These are phyloP conservation scores for Campoplex nolae DNA, from an alignment of 2,888 invertebrate species.

Conservation along the genomic window DNA sequence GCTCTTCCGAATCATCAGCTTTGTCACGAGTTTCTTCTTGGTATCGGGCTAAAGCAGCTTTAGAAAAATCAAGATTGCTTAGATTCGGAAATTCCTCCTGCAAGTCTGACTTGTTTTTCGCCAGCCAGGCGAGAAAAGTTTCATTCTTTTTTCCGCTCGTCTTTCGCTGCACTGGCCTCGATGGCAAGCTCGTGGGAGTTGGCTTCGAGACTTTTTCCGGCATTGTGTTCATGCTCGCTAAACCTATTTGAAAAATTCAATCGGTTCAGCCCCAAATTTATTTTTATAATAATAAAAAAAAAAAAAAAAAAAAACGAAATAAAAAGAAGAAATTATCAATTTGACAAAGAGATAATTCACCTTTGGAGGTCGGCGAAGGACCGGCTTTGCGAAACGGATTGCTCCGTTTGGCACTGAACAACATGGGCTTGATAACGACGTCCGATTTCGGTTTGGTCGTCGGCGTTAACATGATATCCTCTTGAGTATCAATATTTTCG, in stretches of 20 bases:
- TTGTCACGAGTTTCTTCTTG: slow-evolving; percentile 80
- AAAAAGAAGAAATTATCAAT: slow-evolving; percentile 75
- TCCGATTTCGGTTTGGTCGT: slow-evolving; percentile 71
- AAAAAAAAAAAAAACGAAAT: slow-evolving; percentile 34
- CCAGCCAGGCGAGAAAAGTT: slow-evolving; percentile 88
- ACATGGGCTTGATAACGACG: slow-evolving; percentile 80
- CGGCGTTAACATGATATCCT: slow-evolving; percentile 74
- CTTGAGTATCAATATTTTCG: slow-evolving; percentile 64
- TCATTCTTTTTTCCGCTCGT: slow-evolving; percentile 81
- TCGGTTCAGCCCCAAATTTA: slow-evolving; percentile 32
- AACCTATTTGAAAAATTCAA: slow-evolving; percentile 51
- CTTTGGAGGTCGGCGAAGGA: slow-evolving; percentile 76
- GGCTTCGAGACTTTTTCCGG: slow-evolving; percentile 77
- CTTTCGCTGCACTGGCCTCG: slow-evolving; percentile 76
- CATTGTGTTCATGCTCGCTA: slow-evolving; percentile 74
- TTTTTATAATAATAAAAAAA: too few relatives aligned
- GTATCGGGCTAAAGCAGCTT: slow-evolving; percentile 86
- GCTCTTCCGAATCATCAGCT: slow-evolving; percentile 66
- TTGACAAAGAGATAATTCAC: slow-evolving; percentile 55
- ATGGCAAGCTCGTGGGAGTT: slow-evolving; percentile 63
- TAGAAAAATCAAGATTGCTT: slow-evolving; percentile 86
- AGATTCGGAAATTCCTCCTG: slow-evolving; percentile 86
- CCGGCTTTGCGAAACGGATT: slow-evolving; percentile 85
- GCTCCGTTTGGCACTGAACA: slow-evolving; percentile 76
- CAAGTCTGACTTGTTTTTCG: slow-evolving; percentile 86